A percentile compares a stretch with the other conserved stretches of the same genome.
Evolutionary conservation across 2,888 invertebrate species (phyloP).

Genomic region (Epsilonema sp.): DNA sequence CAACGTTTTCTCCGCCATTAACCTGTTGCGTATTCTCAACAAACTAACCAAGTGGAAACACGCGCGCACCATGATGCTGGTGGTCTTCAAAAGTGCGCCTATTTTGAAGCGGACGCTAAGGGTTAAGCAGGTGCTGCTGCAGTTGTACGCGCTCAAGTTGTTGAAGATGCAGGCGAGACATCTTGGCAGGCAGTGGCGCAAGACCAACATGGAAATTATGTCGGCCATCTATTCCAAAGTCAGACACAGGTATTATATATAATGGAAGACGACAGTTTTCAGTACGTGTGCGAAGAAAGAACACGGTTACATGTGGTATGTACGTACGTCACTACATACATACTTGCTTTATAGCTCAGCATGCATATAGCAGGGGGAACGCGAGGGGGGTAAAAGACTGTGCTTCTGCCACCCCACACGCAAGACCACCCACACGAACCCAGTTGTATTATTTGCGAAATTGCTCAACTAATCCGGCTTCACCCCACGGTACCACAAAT

Average conservation of each 20-base stretch:
- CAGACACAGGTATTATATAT: conserved; percentile 36
- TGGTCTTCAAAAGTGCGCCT: conserved; percentile 97
- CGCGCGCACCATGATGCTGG: conserved; percentile 73
- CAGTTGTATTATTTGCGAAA: no score
- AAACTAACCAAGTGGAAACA: conserved; percentile 99
- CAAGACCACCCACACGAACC: no score
- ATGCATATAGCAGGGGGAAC: no score
- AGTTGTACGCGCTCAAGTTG: conserved; percentile 85
- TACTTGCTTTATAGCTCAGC: no score
- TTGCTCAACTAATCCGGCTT: no score
- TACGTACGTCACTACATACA: no score
- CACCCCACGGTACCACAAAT: no score
- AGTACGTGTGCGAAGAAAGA: not conserved
- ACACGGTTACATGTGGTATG: not conserved
- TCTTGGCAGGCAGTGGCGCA: conserved; percentile 93
- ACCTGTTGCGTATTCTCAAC: conserved; percentile 79
- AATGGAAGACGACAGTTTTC: conserved; percentile 61
- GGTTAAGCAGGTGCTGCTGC: conserved; percentile 49
- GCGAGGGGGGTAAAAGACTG: no score
- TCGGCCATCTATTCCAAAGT: conserved; percentile 92
- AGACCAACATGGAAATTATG: conserved; percentile 97
- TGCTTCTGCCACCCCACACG: no score
- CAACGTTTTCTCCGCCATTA: conserved; percentile 92
- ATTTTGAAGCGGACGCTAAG: conserved; percentile 87
- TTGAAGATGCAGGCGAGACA: conserved; percentile 99